phyloP scores from a whole-genome alignment of 2,888 invertebrate genomes.

The Meta bourneti region DNA sequence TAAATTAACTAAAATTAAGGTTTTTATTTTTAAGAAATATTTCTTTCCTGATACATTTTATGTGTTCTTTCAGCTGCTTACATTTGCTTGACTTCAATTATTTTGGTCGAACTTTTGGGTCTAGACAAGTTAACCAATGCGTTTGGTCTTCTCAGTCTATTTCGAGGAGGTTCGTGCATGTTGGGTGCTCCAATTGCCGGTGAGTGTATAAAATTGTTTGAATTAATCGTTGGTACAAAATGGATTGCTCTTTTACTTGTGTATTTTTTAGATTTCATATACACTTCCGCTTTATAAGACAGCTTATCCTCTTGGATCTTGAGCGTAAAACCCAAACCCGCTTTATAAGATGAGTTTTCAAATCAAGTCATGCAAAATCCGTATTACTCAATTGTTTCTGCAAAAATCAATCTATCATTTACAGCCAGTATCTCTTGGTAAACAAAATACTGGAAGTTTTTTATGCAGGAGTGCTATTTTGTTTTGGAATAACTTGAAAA shows the following conservation, averaged over 20 bases:
- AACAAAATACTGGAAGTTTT: too few relatives aligned
- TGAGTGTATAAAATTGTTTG: constrained; percentile 80
- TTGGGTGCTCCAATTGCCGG: constrained; percentile 91
- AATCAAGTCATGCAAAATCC: too few relatives aligned
- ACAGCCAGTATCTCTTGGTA: too few relatives aligned
- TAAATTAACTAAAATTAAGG: too few relatives aligned
- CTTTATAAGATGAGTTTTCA: too few relatives aligned
- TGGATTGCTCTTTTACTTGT: not conserved
- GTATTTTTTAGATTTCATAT: not conserved
- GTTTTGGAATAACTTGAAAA: too few relatives aligned
- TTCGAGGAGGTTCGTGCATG: constrained; percentile 96
- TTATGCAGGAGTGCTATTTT: too few relatives aligned
- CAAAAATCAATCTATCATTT: too few relatives aligned
- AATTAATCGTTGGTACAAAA: not conserved
- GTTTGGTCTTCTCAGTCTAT: constrained; percentile 96
- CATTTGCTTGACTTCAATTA: constrained; percentile 98
- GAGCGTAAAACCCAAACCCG: too few relatives aligned
- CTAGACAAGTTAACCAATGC: constrained; percentile 97
- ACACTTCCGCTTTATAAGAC: not conserved
- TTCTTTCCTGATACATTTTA: not conserved
- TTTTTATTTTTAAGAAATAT: not conserved
- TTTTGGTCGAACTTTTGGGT: constrained; percentile 96
- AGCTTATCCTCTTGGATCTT: too few relatives aligned
- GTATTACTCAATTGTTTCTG: too few relatives aligned
- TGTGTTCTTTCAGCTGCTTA: constrained; percentile 88